Evolutionary conservation across 64 coral and sea anemone genomes (phyloP).

Genomic region (Orbicella faveolata): DNA sequence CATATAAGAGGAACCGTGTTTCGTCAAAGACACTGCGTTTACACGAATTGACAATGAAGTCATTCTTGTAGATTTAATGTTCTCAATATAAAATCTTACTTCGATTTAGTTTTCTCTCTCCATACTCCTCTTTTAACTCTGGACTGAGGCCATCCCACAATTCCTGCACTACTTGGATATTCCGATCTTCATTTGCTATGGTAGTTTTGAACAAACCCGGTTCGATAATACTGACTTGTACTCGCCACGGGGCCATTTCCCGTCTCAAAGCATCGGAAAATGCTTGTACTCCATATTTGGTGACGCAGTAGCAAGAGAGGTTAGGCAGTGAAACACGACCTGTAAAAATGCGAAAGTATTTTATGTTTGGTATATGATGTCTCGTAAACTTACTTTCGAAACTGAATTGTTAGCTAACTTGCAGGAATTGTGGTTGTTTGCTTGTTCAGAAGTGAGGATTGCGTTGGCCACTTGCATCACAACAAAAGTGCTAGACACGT

Average conservation of each 20-base stretch:
- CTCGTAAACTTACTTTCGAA: too few relatives aligned
- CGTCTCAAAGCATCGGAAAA: conserved; percentile 55
- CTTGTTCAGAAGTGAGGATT: too few relatives aligned
- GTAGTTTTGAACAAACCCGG: conserved; percentile 39
- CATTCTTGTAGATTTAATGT: neutral
- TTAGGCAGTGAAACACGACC: conserved; percentile 14
- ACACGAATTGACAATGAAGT: too few relatives aligned
- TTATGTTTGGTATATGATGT: too few relatives aligned
- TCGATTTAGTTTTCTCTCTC: conserved; percentile 11
- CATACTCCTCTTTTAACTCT: conserved; percentile 29
- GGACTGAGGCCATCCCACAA: conserved; percentile 31
- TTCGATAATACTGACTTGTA: conserved; percentile 43
- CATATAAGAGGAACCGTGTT: too few relatives aligned
- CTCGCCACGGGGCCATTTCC: conserved; percentile 42
- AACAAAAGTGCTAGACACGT: too few relatives aligned
- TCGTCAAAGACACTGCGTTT: too few relatives aligned
- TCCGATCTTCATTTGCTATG: neutral
- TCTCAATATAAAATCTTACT: conserved; percentile 13
- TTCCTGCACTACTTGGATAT: neutral
- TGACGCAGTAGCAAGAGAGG: conserved; percentile 3
- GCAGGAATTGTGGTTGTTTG: too few relatives aligned
- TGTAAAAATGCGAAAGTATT: neutral
- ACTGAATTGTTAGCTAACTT: too few relatives aligned
- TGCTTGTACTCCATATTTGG: conserved; percentile 53
- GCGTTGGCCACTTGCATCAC: too few relatives aligned